Percentiles rank a stretch among this genome's conserved stretches.
Conservation (phyloP, 2,113 vertebrate species). For the Felis chaus region DNA sequence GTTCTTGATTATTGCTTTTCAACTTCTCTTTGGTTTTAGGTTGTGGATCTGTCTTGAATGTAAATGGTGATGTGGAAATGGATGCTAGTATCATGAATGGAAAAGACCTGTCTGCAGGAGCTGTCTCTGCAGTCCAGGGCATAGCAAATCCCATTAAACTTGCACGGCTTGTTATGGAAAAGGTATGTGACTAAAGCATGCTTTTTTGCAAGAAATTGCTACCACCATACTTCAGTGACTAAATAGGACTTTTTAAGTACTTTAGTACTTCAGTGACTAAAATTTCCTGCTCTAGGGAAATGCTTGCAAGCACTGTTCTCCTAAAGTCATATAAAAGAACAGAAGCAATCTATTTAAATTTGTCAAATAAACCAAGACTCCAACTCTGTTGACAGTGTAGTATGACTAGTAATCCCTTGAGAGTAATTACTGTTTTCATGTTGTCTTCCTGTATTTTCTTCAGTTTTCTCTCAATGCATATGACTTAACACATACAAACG, state of each 20-base stretch:
- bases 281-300: not conserved
- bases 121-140: constrained; percentile 87
- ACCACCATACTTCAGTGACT: fast-evolving
- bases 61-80: constrained; percentile 88
- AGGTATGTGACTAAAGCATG: constrained; percentile 77
- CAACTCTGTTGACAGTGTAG: not conserved
- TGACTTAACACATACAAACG: not conserved
- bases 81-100: constrained; percentile 92
- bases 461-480: not conserved
- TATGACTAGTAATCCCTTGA: not conserved
- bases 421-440: not conserved
- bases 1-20: not conserved
- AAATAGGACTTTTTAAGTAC: too few relatives aligned
- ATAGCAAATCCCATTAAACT: constrained; percentile 89
- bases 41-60: constrained; percentile 88
- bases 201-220: not conserved
- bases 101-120: constrained; percentile 84
- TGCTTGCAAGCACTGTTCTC: not conserved
- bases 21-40: constrained; percentile 76
- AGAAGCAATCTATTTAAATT: not conserved
- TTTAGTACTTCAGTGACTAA: not conserved
- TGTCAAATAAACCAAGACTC: not conserved
- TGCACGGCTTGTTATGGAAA: constrained; percentile 91
- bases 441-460: not conserved
- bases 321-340: not conserved